Evolutionary conservation across 2,797 vertebrate genomes (phyloP), one percentile per base, ranked within the genome.

Genomic region (Pipistrellus pygmaeus): DNA sequence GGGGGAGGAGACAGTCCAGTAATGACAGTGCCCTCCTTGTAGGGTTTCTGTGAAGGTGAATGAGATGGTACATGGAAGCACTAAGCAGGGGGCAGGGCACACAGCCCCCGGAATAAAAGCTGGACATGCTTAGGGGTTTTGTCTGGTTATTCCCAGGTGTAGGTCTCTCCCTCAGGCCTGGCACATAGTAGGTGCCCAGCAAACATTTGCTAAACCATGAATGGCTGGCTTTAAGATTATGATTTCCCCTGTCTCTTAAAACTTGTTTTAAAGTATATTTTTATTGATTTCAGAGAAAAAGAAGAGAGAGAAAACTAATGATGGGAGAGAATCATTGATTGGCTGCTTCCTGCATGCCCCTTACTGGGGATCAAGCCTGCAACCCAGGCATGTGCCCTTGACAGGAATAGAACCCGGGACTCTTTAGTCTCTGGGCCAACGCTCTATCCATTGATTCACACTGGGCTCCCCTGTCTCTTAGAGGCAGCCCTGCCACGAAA

Each of bases 21-120:
- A 27, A 44, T 11, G 7, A 64, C 5, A 4, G 38, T 1, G 0
- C 35, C n/a, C 32, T 3, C 38, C 23, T 46, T 7, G 0, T 5
- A 60, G 62, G 35, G 23, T 18, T 23, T 30, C 77, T 30, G 17
- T 6, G n/a, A 60, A 25, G 62, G 20, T 11, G 12, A 7, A n/a
- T 5, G 13, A 38, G 71, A 35, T 11, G 3, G 8, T 2, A 6
- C n/a, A 3, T 0, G 10, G 12, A 9, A 38, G 44, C 30, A 4
- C 53, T 38, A 3, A 30, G 13, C 51, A 0, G 0, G 2, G 48
- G 10, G 20, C 21, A 2, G 5, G 23, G 60, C 8, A 2, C 14
- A 8, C 23, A 1, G 9, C 38, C 57, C 41, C 64, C 35, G 13
- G n/a, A 30, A 14, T 2, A 17, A 14, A 76, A 1, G 20, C 4